Conservation (phyloP, 1,140 invertebrate species). For the Arion vulgaris region DNA sequence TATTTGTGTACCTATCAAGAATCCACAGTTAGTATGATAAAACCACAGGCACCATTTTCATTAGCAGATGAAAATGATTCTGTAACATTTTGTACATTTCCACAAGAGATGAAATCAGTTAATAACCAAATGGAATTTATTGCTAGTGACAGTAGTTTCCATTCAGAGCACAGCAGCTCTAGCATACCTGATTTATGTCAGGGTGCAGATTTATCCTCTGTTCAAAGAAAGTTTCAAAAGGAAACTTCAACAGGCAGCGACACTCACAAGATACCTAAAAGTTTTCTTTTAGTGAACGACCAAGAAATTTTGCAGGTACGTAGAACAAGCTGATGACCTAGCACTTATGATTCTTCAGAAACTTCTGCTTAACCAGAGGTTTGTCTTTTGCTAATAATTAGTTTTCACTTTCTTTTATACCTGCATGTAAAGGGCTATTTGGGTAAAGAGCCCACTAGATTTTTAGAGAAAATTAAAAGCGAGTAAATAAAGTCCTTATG, state of each 20-base stretch:
- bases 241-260: not conserved
- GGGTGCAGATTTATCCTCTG: constrained; percentile 40
- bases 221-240: not conserved
- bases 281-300: constrained; percentile 72
- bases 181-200: constrained; percentile 60
- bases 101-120: constrained; percentile 46
- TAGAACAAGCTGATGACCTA: not conserved
- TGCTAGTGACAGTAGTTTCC: constrained; percentile 43
- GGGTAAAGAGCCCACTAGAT: too few species aligned
- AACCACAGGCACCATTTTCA: constrained; percentile 55
- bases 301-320: constrained; percentile 69
- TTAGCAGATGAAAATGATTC: constrained; percentile 54
- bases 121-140: constrained; percentile 19
- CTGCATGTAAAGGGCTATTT: too few species aligned
- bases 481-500: too few species aligned
- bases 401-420: too few species aligned
- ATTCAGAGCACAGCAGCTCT: constrained; percentile 53
- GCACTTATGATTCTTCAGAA: too few species aligned
- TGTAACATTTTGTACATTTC: constrained; percentile 63
- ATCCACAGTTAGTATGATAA: constrained; percentile 40
- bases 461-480: too few species aligned
- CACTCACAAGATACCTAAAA: constrained; percentile 49
- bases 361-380: too few species aligned
- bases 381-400: too few species aligned
- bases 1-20: too few species aligned